phyloP scores from a whole-genome alignment of 2,797 vertebrate genomes.

The Babyrousa celebensis region DNA sequence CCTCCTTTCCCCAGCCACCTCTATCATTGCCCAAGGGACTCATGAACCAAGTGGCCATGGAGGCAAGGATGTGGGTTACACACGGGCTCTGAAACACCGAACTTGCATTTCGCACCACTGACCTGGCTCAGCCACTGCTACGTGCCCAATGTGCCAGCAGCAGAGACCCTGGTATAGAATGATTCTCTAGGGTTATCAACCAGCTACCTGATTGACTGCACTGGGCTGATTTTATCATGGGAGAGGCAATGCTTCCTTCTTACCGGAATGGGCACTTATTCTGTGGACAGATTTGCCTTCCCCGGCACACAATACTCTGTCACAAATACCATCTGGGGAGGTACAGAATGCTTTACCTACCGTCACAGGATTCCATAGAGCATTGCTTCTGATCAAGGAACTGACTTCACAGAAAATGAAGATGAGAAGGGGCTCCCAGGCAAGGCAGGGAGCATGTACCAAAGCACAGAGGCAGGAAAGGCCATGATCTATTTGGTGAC shows the following conservation, averaged over 20 bases:
- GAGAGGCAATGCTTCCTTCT: not conserved
- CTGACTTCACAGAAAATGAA: not conserved
- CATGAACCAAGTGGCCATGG: not conserved
- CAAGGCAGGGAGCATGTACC: not conserved
- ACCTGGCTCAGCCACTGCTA: not conserved
- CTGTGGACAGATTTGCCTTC: not conserved
- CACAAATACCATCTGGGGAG: not conserved
- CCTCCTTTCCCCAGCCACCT: not conserved
- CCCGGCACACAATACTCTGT: not conserved
- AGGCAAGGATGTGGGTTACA: not conserved
- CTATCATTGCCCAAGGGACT: not conserved
- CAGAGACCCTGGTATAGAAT: not conserved
- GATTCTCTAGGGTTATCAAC: not conserved
- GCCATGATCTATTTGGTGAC: not conserved
- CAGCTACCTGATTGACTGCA: not conserved
- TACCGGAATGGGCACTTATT: not conserved
- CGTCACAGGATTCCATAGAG: not conserved
- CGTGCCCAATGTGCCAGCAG: not conserved
- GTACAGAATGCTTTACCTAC: not conserved
- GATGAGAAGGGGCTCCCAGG: not conserved
- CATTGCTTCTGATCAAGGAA: slow-evolving; percentile 27
- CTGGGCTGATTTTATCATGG: not conserved
- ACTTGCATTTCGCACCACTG: not conserved
- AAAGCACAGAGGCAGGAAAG: not conserved
- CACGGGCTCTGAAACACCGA: not conserved